A percentile compares a stretch with the other conserved stretches of the same genome.
These are phyloP conservation scores for Talpa occidentalis DNA, from an alignment of 2,113 vertebrate genomes.

Conservation along the genomic window DNA sequence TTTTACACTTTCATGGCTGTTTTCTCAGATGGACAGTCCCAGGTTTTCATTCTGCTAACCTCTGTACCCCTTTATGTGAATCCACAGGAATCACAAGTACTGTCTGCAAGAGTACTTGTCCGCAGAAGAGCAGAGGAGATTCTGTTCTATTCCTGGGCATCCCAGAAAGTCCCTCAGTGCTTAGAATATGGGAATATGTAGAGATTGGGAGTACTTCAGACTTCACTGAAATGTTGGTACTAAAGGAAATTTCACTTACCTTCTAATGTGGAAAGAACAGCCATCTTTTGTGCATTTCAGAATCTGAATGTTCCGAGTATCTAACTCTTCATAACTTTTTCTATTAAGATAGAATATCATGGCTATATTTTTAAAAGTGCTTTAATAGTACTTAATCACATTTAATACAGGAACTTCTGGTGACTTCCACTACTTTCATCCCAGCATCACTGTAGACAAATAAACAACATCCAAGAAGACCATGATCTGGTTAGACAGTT, in stretches of 20 bases:
- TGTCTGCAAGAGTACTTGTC: not conserved
- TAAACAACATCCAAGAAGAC: too few relatives aligned
- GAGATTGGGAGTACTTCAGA: not conserved
- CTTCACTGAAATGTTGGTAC: not conserved
- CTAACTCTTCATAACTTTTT: not conserved
- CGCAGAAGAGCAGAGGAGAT: not conserved
- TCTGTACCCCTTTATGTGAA: not conserved
- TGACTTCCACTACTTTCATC: not conserved
- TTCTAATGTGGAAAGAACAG: accelerated
- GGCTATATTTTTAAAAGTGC: not conserved
- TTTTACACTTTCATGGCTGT: not conserved
- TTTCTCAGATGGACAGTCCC: not conserved
- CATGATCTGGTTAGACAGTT: too few relatives aligned
- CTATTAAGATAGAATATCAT: not conserved
- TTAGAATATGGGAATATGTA: not conserved
- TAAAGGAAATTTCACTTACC: not conserved
- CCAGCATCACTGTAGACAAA: not conserved
- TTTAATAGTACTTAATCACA: not conserved
- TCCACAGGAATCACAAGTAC: not conserved
- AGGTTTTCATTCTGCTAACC: not conserved
- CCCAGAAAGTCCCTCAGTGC: not conserved
- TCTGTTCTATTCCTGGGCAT: not conserved
- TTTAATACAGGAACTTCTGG: not conserved
- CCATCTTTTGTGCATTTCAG: not conserved
- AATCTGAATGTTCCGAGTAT: not conserved